These are phyloP conservation scores for Albula goreensis DNA, from an alignment of 2,113 vertebrate genomes.

Conservation along the genomic window DNA sequence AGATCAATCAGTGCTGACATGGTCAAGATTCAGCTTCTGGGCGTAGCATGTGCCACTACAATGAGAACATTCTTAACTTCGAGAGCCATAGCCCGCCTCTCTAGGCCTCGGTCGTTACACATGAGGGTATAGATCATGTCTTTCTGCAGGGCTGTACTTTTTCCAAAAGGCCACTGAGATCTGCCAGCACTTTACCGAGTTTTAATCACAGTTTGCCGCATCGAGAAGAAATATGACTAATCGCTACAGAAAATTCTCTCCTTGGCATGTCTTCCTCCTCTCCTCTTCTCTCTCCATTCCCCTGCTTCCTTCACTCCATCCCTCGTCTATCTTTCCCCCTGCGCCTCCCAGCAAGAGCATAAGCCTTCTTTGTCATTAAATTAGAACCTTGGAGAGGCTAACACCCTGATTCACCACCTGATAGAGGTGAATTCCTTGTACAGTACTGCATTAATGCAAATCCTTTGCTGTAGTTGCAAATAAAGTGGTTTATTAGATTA, in stretches of 20 bases:
- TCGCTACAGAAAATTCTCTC: background rate
- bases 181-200: background rate
- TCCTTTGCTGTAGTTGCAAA: background rate
- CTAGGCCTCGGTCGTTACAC: background rate
- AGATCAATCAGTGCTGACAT: background rate
- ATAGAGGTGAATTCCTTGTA: background rate
- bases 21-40: background rate
- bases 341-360: background rate
- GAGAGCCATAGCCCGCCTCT: background rate
- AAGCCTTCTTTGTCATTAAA: background rate
- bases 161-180: background rate
- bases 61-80: background rate
- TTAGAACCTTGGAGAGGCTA: background rate
- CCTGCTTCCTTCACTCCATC: background rate
- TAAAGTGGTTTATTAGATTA: background rate
- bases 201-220: slow-evolving; percentile 3
- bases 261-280: background rate
- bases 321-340: background rate
- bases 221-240: background rate
- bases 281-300: background rate
- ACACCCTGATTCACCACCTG: background rate
- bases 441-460: slow-evolving; percentile 9
- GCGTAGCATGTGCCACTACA: background rate
- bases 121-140: background rate
- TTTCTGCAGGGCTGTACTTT: background rate